These are phyloP conservation scores for Cyanoliseus patagonus DNA, from an alignment of 2,113 vertebrate genomes.

Conservation along the genomic window DNA sequence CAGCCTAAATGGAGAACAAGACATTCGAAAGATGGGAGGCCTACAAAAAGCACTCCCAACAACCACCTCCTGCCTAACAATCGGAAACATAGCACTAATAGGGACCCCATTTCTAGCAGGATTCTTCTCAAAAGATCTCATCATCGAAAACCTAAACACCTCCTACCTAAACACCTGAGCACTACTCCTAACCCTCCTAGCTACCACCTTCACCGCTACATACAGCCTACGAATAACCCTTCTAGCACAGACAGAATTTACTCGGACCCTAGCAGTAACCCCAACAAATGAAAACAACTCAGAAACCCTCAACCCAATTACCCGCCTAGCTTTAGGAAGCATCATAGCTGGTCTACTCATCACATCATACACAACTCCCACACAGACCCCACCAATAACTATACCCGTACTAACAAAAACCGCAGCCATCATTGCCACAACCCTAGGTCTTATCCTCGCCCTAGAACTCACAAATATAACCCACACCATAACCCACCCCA, in stretches of 20 bases:
- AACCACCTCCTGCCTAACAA: not conserved
- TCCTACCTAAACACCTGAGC: not conserved
- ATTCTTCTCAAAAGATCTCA: not conserved
- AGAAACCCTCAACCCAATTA: not conserved
- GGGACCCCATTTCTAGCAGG: not conserved
- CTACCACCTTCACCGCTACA: too few relatives aligned
- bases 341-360: rapidly evolving
- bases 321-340: not conserved
- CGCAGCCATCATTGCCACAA: rapidly evolving
- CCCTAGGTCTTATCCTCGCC: not conserved
- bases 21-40: too few relatives aligned
- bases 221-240: too few relatives aligned
- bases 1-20: too few relatives aligned
- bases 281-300: not conserved
- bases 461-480: rapidly evolving
- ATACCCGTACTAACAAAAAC: rapidly evolving
- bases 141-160: not conserved
- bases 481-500: not conserved
- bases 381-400: not conserved
- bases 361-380: rapidly evolving
- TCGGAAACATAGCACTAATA: not conserved
- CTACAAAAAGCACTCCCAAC: too few relatives aligned
- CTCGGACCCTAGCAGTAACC: rapidly evolving
- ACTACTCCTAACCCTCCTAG: rapidly evolving
- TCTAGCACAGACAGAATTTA: too few relatives aligned